A percentile compares a stretch with the other conserved stretches of the same genome.
These are phyloP conservation scores for Eriocheir sinensis DNA, from an alignment of 1,140 invertebrate genomes.

Conservation along the genomic window DNA sequence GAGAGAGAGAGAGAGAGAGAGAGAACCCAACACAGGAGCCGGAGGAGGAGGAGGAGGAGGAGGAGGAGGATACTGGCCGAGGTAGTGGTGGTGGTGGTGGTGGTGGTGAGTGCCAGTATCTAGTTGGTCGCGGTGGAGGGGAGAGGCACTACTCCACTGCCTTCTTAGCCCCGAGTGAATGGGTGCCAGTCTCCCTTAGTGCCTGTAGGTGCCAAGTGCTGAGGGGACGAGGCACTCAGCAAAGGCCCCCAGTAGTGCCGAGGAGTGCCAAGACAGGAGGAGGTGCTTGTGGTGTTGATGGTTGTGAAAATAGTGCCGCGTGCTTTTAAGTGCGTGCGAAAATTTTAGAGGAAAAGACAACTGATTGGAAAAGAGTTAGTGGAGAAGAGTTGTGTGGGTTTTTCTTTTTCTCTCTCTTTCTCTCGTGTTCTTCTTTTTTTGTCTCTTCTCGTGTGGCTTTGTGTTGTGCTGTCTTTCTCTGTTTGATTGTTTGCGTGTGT, in stretches of 20 bases:
- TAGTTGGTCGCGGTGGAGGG: background rate
- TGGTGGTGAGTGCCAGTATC: background rate
- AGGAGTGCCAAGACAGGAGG: background rate
- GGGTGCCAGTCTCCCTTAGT: background rate
- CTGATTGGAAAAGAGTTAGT: too few relatives aligned
- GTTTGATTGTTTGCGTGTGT: too few relatives aligned
- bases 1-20: background rate
- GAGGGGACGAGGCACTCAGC: background rate
- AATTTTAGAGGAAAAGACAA: too few relatives aligned
- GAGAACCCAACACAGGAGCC: background rate
- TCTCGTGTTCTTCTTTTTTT: too few relatives aligned
- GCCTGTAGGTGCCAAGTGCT: background rate
- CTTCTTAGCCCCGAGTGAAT: background rate
- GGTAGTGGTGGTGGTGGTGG: background rate
- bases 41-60: background rate
- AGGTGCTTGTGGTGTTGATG: too few relatives aligned
- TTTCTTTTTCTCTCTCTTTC: constrained; percentile 24
- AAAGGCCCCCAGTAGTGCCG: background rate
- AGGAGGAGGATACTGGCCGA: background rate
- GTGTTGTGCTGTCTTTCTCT: too few relatives aligned
- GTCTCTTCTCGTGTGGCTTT: too few relatives aligned
- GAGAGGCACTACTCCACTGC: background rate
- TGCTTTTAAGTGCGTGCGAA: background rate
- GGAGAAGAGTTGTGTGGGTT: too few relatives aligned
- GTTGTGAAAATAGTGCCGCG: too few relatives aligned